Conservation (phyloP, 30 jellyfish, hydroid and myxozoan genomes). For the Hydractinia symbiolongicarpus region DNA sequence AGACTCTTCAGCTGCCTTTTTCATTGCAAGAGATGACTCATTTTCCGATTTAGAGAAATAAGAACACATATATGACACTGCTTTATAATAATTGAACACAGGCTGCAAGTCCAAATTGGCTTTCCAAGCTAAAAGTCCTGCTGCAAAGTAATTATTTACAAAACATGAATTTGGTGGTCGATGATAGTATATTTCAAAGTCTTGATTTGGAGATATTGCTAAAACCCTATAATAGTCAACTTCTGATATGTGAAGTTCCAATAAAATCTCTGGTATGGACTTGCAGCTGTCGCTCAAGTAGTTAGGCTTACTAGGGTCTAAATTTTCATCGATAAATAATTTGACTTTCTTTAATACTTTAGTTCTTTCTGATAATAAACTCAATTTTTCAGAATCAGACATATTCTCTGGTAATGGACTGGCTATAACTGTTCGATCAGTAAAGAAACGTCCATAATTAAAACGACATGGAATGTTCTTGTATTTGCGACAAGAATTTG, state of each 20-base stretch:
- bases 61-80: constrained; percentile 16
- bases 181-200: background rate
- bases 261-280: background rate
- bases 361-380: background rate
- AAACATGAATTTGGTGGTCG: background rate
- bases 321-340: background rate
- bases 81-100: constrained; percentile 10
- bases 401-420: constrained; percentile 1
- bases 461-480: constrained; percentile 21
- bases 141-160: background rate
- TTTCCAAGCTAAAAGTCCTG: too few relatives aligned
- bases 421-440: constrained; percentile 7
- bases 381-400: background rate
- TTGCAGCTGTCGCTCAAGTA: background rate
- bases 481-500: constrained; percentile 29
- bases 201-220: background rate
- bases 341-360: background rate
- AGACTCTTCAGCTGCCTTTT: background rate
- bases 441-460: constrained; percentile 11
- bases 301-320: background rate
- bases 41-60: constrained; percentile 8
- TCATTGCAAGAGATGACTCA: background rate
- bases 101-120: background rate
- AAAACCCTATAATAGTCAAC: background rate
- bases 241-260: background rate